A percentile compares a stretch with the other conserved stretches of the same genome.
These are phyloP conservation scores for Lagria hirta DNA, from an alignment of 2,888 invertebrate species.

Conservation along the genomic window DNA sequence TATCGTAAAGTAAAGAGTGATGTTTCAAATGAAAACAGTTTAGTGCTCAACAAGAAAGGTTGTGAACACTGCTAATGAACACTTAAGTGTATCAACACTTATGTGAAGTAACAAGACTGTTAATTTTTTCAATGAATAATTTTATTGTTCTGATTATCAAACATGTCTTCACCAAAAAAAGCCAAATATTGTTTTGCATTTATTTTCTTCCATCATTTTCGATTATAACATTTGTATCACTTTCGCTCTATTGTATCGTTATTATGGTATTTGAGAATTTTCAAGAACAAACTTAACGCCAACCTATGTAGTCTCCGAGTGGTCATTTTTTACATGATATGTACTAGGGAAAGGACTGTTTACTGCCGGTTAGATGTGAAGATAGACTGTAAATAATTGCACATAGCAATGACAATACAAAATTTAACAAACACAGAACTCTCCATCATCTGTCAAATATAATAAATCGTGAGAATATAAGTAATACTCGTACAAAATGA, in stretches of 20 bases:
- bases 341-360: constrained; percentile 33
- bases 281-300: constrained; percentile 27
- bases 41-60: constrained; percentile 48
- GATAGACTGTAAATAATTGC: constrained; percentile 37
- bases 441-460: constrained; percentile 26
- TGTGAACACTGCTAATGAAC: constrained; percentile 45
- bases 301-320: constrained; percentile 24
- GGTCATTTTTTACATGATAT: constrained; percentile 14
- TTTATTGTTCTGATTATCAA: constrained; percentile 17
- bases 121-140: constrained; percentile 43
- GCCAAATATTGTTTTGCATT: constrained; percentile 12
- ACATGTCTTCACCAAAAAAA: constrained; percentile 8
- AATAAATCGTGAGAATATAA: no score
- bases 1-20: constrained; percentile 39
- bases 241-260: constrained; percentile 4
- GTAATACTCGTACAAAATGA: constrained; percentile 1
- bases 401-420: constrained; percentile 44
- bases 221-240: constrained; percentile 5
- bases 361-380: constrained; percentile 35
- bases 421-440: constrained; percentile 30
- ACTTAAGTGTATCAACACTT: constrained; percentile 34
- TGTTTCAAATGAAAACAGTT: constrained; percentile 23
- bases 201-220: constrained; percentile 6
- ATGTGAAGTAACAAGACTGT: constrained; percentile 41
- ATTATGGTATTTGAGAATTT: constrained; percentile 12